Evolutionary conservation across 2,797 vertebrate species (phyloP), one percentile per base, ranked within the genome.

Genomic region (Huso huso): DNA sequence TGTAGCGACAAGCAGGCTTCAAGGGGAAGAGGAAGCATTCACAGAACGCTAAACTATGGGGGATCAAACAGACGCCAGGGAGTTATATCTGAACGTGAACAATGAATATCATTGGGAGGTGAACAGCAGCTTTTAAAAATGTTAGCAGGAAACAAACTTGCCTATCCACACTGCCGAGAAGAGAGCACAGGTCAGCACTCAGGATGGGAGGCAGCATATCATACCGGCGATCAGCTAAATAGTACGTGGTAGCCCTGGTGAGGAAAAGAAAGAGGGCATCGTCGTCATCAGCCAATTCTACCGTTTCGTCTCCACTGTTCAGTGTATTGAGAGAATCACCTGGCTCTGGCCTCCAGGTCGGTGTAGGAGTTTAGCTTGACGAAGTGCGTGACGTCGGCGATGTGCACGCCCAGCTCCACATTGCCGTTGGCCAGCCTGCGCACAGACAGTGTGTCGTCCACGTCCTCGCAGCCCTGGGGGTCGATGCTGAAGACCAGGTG

Each of bases 401-500:
- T 99, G 79, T 99, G 97, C 13, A 99, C 95, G 0, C 95, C 97
- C 0, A 99, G 88, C 79, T 99, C 97, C 6, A 99, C 82, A 62
- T 78, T 76, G 6, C 90, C 90, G 0, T 73, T 83, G 0, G 74
- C 78, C 5, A 98, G 79, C 13, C 71, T 57, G 13, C 89, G 82
- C 37, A 98, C 72, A 0, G 97, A 99, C 11, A 99, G 81, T 0
- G 95, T 78, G 23, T 99, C 97, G 6, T 99, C 97, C 55, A 99
- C 96, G 6, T 99, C 97, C 79, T 98, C 94, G 0, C 95, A 99
- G 76, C 93, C 95, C 65, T 67, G 79, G 0, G 96, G 95, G 84
- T 99, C 97, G n/a, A 99, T 94, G 86, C 96, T 99, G 86, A 99
- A 97, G 64, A 98, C 90, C 69, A 99, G 78, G 74, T 95, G 95